Percentiles rank a stretch among this genome's conserved stretches.
Conservation (phyloP, 2,797 vertebrate genomes). For the Pseudopleuronectes americanus region DNA sequence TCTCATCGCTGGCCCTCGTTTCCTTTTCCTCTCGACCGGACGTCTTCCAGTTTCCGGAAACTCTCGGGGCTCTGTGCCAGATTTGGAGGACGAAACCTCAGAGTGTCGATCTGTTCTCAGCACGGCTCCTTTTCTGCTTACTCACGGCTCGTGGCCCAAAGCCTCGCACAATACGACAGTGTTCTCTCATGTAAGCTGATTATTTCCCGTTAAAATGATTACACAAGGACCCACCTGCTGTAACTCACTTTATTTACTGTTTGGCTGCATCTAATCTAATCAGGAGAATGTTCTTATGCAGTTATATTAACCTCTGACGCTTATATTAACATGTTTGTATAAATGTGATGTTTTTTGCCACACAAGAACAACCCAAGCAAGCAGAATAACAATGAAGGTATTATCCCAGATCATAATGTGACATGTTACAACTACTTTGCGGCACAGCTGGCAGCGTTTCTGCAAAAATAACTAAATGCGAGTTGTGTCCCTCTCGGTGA, state of each 20-base stretch:
- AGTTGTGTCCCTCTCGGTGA: conserved; percentile 33
- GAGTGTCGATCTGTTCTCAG: conserved; percentile 26
- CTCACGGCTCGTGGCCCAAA: conserved; percentile 43
- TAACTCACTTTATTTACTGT: conserved; percentile 16
- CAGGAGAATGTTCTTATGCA: neutral
- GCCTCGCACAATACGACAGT: conserved; percentile 44
- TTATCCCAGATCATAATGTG: too few relatives aligned
- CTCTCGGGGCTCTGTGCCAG: conserved; percentile 46
- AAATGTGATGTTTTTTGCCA: neutral
- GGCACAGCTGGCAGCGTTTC: neutral
- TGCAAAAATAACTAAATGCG: neutral
- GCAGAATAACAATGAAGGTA: neutral
- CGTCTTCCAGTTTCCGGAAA: conserved; percentile 21
- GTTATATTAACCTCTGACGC: neutral
- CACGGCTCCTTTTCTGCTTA: conserved; percentile 41
- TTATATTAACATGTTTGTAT: neutral
- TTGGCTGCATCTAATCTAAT: conserved; percentile 17
- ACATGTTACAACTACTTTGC: neutral
- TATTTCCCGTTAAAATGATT: conserved; percentile 51
- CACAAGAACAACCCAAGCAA: neutral
- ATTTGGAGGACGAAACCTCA: conserved; percentile 48
- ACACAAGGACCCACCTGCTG: conserved; percentile 6
- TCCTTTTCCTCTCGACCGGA: neutral
- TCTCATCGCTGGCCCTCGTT: neutral
- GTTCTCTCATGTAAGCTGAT: conserved; percentile 54